Conservation (phyloP, 1,140 invertebrate species). For the Halictus rubicundus region DNA sequence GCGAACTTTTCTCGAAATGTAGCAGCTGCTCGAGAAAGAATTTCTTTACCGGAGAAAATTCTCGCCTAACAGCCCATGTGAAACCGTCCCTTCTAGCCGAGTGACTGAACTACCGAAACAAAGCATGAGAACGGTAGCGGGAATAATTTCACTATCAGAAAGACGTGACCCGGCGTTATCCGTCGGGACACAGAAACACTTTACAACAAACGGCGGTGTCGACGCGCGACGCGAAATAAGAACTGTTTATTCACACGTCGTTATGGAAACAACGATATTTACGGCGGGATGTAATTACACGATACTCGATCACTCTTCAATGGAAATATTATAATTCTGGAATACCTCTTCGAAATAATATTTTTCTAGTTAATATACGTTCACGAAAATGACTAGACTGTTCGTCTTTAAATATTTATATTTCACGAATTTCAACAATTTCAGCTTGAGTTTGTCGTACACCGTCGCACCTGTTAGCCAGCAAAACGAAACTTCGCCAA, state of each 20-base stretch:
- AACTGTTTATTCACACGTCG: not conserved
- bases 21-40: too few relatives aligned
- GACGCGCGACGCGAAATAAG: slow-evolving; percentile 21
- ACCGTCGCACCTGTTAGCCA: too few relatives aligned
- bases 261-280: not conserved
- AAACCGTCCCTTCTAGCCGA: not conserved
- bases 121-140: slow-evolving; percentile 6
- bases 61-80: too few relatives aligned
- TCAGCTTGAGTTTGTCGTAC: too few relatives aligned
- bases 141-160: slow-evolving; percentile 25
- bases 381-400: too few relatives aligned
- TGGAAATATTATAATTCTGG: too few relatives aligned
- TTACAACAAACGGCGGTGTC: not conserved
- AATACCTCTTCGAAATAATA: too few relatives aligned
- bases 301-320: not conserved
- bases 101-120: not conserved
- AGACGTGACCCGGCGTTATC: slow-evolving; percentile 28
- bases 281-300: not conserved
- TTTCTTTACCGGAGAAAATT: not conserved
- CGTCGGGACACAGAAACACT: not conserved
- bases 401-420: too few relatives aligned
- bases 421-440: too few relatives aligned
- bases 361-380: too few relatives aligned
- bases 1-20: too few relatives aligned
- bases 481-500: slow-evolving; percentile 12